Conservation (phyloP, 2,797 vertebrate species). For the Strix occidentalis region DNA sequence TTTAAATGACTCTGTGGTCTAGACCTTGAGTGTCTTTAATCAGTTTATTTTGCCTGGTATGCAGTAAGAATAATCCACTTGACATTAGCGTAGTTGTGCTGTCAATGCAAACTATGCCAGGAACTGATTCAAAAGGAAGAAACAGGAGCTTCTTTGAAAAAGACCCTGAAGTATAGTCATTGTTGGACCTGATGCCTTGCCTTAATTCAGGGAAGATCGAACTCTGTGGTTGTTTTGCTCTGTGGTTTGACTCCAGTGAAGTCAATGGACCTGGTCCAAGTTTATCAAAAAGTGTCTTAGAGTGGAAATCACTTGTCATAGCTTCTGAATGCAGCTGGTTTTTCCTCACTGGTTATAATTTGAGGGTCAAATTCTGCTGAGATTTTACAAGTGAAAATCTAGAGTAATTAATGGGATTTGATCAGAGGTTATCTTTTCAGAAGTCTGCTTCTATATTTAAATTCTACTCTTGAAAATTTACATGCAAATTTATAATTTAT, state of each 20-base stretch:
- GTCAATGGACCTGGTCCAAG: background rate
- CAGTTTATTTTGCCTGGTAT: background rate
- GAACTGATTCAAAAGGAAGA: background rate
- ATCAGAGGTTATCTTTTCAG: background rate
- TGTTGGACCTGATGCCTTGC: background rate
- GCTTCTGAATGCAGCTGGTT: background rate
- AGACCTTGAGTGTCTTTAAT: background rate
- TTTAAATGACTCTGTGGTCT: background rate
- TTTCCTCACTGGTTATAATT: background rate
- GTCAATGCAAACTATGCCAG: background rate
- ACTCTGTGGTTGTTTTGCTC: background rate
- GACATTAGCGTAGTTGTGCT: background rate
- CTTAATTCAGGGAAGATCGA: background rate
- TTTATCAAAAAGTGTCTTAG: background rate
- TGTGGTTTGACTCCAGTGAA: background rate
- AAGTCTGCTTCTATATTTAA: background rate
- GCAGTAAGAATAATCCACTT: background rate
- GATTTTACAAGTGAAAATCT: background rate
- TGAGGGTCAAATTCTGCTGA: background rate
- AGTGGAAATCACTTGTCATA: background rate
- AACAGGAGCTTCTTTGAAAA: background rate
- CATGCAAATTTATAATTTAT: background rate
- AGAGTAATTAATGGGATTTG: background rate
- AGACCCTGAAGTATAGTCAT: background rate
- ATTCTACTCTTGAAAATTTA: background rate